Conservation (phyloP, 2,888 invertebrate species). For the Troides oblongomaculatus region DNA sequence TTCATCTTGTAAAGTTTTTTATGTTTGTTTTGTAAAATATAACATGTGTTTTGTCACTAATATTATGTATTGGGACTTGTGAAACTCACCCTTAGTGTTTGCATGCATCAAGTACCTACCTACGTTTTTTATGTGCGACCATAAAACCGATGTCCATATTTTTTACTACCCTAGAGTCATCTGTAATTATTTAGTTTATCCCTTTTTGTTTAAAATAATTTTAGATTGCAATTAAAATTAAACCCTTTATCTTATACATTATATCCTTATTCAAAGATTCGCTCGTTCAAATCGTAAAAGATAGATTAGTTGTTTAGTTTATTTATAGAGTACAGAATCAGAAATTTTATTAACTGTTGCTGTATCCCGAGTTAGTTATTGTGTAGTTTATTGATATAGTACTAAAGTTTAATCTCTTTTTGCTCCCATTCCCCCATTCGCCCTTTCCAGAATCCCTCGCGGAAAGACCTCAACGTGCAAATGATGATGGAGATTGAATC, state of each 20-base stretch:
- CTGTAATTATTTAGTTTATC: constrained; percentile 12
- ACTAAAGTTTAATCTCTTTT: constrained; percentile 31
- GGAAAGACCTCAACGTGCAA: constrained; percentile 95
- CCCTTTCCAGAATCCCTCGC: constrained; percentile 88
- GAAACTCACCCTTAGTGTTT: constrained; percentile 40
- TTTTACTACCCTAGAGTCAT: background rate
- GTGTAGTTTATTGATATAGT: background rate
- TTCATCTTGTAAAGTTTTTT: constrained; percentile 16
- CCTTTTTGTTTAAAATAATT: background rate
- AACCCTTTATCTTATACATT: background rate
- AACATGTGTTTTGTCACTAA: constrained; percentile 42
- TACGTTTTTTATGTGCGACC: constrained; percentile 7
- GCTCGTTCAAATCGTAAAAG: background rate
- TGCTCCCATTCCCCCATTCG: constrained; percentile 42
- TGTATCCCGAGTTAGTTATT: background rate
- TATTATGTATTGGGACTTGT: constrained; percentile 37
- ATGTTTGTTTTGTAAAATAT: constrained; percentile 37
- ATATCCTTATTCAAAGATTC: background rate
- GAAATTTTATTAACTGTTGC: background rate
- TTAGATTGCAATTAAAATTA: constrained; percentile 1
- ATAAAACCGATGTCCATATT: background rate
- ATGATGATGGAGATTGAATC: constrained; percentile 95
- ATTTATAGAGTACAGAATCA: background rate
- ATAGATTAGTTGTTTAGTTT: background rate
- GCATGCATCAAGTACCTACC: constrained; percentile 33